Base-by-base conservation (phyloP, 92 coral and sea anemone species). In the Epizoanthus ramosus region DNA sequence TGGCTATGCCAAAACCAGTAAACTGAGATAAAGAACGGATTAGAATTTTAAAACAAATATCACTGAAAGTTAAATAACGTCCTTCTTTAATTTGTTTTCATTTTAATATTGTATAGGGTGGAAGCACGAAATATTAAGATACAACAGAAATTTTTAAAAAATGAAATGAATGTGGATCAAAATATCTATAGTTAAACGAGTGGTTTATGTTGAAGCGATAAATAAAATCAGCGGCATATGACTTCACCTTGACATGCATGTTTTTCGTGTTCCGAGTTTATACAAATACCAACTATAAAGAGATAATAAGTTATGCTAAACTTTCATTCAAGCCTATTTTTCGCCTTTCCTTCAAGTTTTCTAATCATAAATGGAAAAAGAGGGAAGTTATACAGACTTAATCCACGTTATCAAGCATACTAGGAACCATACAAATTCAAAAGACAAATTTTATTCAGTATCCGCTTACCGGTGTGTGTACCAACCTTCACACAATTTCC, bases 21-120 rank as follows among this genome's bases (percentile, higher is more conserved):
- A 50, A 50, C 54, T 50, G 31, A 56, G 65, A 74, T 56, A 74
- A 74, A 74, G 53, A 68, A 57, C 68, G 68, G 80, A 75, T 75
- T 75, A 75, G 54, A 18, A 35, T 60, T 60, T 28, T 28, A 28
- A 77, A 61, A 69, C 66, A 41, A 43, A 77, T 63, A 77, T 69
- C 47, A 57, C 71, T 60, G 41, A 14, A 43, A 43, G 71, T 41
- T 77, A 59, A 76, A 60, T 59, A 43, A 61, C 58, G 47, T 61
- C 21, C 68, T 8, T 77, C 5, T 31, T 75, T 59, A 65, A 37
- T 22, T 59, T 59, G 22, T 50, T 50, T 50, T 50, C 15, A 9
- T 50, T 50, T 50, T 50, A 50, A 9, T 50, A 12, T 50, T 50
- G 16, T 50, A 10, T 50, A 9, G 54, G 13, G 12, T 50, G 54